phyloP scores from a whole-genome alignment of 2,888 invertebrate genomes.

The Andrena flavipes region DNA sequence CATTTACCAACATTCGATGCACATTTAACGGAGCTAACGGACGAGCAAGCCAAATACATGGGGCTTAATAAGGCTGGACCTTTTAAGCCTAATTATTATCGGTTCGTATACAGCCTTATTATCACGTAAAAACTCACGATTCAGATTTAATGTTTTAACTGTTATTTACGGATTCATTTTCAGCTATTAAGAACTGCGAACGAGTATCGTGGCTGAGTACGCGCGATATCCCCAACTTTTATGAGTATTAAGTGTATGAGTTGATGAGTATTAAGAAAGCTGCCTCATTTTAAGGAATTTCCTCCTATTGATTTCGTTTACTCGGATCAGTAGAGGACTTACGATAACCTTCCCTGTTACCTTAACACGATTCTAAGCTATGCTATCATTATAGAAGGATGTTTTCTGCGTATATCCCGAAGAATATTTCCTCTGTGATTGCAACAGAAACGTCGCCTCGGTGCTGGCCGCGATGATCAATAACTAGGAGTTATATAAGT shows the following conservation, averaged over 20 bases:
- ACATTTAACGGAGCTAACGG: constrained; percentile 96
- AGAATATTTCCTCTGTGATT: constrained; percentile 28
- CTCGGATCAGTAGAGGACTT: constrained; percentile 34
- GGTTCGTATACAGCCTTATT: constrained; percentile 86
- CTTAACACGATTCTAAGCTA: constrained; percentile 33
- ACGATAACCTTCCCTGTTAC: constrained; percentile 45
- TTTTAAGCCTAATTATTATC: constrained; percentile 99
- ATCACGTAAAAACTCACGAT: not conserved
- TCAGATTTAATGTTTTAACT: constrained; percentile 10
- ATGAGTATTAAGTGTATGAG: not conserved
- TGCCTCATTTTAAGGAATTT: constrained; percentile 41
- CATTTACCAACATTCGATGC: constrained; percentile 99
- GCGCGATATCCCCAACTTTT: constrained; percentile 50
- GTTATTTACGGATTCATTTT: constrained; percentile 48
- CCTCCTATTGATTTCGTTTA: constrained; percentile 32
- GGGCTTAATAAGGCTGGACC: constrained; percentile 99
- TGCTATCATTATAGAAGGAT: constrained; percentile 27
- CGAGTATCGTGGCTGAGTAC: constrained; percentile 46
- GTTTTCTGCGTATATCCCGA: constrained; percentile 29
- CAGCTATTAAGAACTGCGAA: constrained; percentile 67
- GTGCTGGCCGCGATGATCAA: constrained; percentile 51
- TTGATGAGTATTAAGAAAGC: constrained; percentile 56
- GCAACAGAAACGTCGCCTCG: constrained; percentile 39
- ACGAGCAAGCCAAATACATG: constrained; percentile 99
- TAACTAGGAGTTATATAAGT: constrained; percentile 41